Evolutionary conservation across 2,797 vertebrate species (phyloP), one percentile per base, ranked within the genome.

Genomic region (Enteromius trimaculatus): DNA sequence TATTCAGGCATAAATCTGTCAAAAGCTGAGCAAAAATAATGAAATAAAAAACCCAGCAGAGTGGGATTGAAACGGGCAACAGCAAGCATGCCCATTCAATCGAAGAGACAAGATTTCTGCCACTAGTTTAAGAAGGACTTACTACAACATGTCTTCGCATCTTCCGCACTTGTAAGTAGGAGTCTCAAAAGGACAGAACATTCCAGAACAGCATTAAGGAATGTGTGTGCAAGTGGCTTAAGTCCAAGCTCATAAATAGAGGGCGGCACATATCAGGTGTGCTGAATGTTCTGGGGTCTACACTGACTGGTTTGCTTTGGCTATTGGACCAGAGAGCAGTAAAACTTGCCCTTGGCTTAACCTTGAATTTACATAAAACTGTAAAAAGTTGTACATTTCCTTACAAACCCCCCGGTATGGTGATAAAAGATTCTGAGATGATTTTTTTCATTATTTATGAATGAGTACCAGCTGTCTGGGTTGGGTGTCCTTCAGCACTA

Each of bases 1-100:
- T 87, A 79, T 79, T 83, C 39, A 79, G 53, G 26, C 77, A 79
- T 88, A 84, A 78, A 82, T 84, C 77, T 82, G 66, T 80, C 34
- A 21, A 26, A 74, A 65, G 42, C 70, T 19, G 55, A 34, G 17
- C 19, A 23, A 19, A 77, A 76, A 79, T 47, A 86, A 80, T 77
- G 34, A 85, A 77, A 84, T 78, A 80, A 74, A 81, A 60, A 42
- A 3, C 29, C 21, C 5, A 47, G 77, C 37, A 65, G n/a, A 81
- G 51, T 29, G 23, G 49, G 65, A 80, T 64, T 85, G 84, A 84
- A 83, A 77, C 23, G 26, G 47, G 31, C 37, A 65, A 34, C 58
- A 81, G 26, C 68, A 83, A 58, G 69, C 76, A 31, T 26, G 53
- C 31, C 68, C 82, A 64, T 81, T 86, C 44, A 37, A 11, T 60